These are phyloP conservation scores for Sebastes hubbsi DNA, from an alignment of 2,797 vertebrate species.

Conservation along the genomic window DNA sequence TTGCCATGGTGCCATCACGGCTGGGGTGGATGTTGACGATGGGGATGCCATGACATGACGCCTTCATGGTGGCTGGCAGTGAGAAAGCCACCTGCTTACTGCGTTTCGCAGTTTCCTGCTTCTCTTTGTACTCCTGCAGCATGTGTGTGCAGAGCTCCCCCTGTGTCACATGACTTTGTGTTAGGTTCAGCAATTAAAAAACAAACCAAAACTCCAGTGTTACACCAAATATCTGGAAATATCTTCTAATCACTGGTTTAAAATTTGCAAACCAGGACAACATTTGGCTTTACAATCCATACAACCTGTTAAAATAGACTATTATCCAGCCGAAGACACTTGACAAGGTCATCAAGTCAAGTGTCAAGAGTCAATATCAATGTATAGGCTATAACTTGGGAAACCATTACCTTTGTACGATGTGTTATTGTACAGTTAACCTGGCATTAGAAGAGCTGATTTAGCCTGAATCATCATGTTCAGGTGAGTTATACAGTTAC, in stretches of 20 bases:
- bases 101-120: conserved; percentile 63
- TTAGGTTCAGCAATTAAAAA: background rate
- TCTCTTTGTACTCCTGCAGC: conserved; percentile 80
- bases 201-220: background rate
- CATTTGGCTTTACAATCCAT: background rate
- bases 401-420: background rate
- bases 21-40: conserved; percentile 71
- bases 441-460: background rate
- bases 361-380: background rate
- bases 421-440: background rate
- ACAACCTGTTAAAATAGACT: background rate
- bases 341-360: background rate
- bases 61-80: conserved; percentile 76
- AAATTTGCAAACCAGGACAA: background rate
- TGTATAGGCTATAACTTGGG: background rate
- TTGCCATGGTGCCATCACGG: conserved; percentile 78
- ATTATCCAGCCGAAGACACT: background rate
- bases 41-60: conserved; percentile 68
- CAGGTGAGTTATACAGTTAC: background rate
- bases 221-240: background rate
- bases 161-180: conserved; percentile 53
- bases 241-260: background rate
- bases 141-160: conserved; percentile 84
- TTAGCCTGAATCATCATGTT: background rate
- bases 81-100: conserved; percentile 77